Evolutionary conservation across 2,888 invertebrate species (phyloP), one percentile per base, ranked within the genome.

Genomic region (Scaptodrosophila latifasciaeformis): DNA sequence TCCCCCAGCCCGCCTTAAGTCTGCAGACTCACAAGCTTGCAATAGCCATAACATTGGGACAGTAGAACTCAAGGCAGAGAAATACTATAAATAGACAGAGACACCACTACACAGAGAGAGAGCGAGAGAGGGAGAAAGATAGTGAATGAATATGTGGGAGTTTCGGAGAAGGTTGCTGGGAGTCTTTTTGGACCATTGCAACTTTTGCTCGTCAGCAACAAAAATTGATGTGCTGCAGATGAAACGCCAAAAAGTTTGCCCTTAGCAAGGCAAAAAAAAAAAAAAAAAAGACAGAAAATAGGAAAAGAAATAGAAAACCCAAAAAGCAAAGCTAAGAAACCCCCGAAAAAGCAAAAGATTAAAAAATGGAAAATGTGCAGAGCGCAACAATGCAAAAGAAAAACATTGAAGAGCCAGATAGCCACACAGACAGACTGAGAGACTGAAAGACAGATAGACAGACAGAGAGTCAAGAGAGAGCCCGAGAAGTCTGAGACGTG

Each of bases 221-320:
- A 81, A 77, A 81, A 80, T 81, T 77, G 77, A 77, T 77, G 80
- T 76, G 77, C 81, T 77, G 81, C 79, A 77, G 77, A 77, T 77
- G 81, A 81, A 77, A 77, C 80, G 81, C 81, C 77, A 81, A 77
- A 81, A 77, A 81, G 79, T 77, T 77, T 62, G 80, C 74, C 77
- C 67, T 79, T 64, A 62, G 64, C 66, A 45, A 63, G 54, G 62
- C 21, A 46, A 51, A 53, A 5, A 37, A 54, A 46, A 51, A 53
- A 5, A 37, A 54, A 9, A 17, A 19, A n/a, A n/a, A 42, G 56
- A 47, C 49, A 24, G 43, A 34, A 35, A 44, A 49, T 9, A 15
- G n/a, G 10, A 2, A 17, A 2, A 19, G 2, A 21, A 21, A 21
- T 2, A 21, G n/a, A n/a, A n/a, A n/a, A n/a, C 24, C 24, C 24